A percentile compares a stretch with the other conserved stretches of the same genome.
These are phyloP conservation scores for Yponomeuta evonymella DNA, from an alignment of 2,888 invertebrate species.

Conservation along the genomic window DNA sequence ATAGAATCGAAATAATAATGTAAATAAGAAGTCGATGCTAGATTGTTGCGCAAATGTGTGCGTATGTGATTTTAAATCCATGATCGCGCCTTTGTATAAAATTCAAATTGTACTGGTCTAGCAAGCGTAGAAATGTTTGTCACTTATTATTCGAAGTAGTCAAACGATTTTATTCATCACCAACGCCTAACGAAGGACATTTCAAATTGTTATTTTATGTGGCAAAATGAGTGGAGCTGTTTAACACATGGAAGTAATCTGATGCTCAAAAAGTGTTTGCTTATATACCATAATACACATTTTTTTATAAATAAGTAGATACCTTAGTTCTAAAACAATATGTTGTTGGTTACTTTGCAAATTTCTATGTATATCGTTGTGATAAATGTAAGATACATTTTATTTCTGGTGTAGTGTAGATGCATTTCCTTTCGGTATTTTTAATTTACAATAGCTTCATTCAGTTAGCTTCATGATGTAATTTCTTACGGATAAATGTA, in stretches of 20 bases:
- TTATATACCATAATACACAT: not conserved
- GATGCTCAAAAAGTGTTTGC: constrained; percentile 15
- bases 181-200: not conserved
- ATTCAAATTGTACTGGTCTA: not conserved
- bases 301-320: not conserved
- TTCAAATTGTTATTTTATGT: constrained; percentile 14
- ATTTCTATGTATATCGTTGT: too few relatives aligned
- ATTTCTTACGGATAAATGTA: not conserved
- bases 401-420: too few relatives aligned
- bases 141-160: too few relatives aligned
- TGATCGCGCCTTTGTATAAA: not conserved
- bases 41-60: not conserved
- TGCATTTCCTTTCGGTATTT: not conserved
- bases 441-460: not conserved
- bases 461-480: not conserved
- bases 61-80: not conserved
- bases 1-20: not conserved
- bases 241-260: constrained; percentile 10
- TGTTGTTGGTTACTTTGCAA: too few relatives aligned
- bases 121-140: too few relatives aligned
- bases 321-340: not conserved
- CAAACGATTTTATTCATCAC: not conserved
- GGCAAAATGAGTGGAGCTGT: constrained; percentile 9
- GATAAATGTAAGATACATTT: too few relatives aligned
- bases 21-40: not conserved